Percentiles rank a stretch among this genome's conserved stretches.
These are phyloP conservation scores for Acanthosepion lycidas DNA, from an alignment of 2,888 invertebrate species.

Conservation along the genomic window DNA sequence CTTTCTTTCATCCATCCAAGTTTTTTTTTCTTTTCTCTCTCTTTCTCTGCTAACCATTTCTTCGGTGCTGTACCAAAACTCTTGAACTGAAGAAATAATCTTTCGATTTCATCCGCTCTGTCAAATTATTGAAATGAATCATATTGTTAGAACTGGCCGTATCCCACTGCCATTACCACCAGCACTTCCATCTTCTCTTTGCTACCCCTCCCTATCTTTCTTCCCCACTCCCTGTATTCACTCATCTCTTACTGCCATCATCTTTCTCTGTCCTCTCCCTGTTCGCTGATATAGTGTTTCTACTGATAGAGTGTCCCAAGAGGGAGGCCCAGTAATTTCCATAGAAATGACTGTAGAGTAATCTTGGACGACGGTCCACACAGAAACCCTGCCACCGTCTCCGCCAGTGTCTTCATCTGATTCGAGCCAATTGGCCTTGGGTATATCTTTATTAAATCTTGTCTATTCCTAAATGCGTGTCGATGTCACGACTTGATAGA, in stretches of 20 bases:
- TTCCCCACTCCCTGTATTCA: not conserved
- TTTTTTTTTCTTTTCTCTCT: not conserved
- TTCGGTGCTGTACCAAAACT: not conserved
- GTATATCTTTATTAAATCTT: slow-evolving; percentile 33
- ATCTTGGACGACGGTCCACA: not conserved
- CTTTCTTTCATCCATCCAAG: not conserved
- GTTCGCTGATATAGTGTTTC: not conserved
- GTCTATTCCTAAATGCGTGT: slow-evolving; percentile 33
- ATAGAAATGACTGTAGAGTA: slow-evolving; percentile 33
- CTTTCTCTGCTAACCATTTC: not conserved
- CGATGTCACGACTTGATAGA: slow-evolving; percentile 23
- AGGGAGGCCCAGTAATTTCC: slow-evolving; percentile 33
- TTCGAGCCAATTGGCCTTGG: slow-evolving; percentile 33
- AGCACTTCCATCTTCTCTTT: not conserved
- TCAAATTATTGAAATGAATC: slow-evolving; percentile 33
- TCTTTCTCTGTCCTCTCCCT: no score
- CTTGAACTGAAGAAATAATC: slow-evolving; percentile 10
- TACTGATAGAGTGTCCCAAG: slow-evolving; percentile 21
- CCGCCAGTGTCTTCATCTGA: not conserved
- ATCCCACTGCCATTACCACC: not conserved
- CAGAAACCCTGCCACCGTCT: slow-evolving; percentile 20
- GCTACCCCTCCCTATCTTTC: not conserved
- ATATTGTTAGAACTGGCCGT: slow-evolving; percentile 20
- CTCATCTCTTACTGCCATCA: not conserved
- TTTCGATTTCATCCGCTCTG: slow-evolving; percentile 33